Conservation (phyloP, 37 sponge, comb jelly and placozoan genomes). For the Agelas oroides region DNA sequence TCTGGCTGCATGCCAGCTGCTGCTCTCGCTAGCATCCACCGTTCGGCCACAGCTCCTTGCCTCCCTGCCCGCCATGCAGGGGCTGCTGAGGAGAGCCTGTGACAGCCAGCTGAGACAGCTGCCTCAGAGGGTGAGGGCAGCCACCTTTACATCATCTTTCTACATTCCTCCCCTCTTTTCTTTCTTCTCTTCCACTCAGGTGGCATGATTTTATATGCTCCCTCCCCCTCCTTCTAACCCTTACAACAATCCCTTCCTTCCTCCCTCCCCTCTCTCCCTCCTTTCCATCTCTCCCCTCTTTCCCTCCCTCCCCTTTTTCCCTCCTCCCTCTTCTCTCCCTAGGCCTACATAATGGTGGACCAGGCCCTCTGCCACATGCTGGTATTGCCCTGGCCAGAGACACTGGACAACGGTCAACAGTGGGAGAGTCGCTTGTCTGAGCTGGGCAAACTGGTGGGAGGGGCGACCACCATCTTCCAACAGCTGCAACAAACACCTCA, state of each 20-base stretch:
- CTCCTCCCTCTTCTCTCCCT: neutral
- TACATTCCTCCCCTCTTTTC: neutral
- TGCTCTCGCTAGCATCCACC: constrained; percentile 61
- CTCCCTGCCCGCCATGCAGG: constrained; percentile 55
- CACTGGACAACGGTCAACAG: constrained; percentile 61
- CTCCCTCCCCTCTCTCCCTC: neutral
- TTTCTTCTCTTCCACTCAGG: neutral
- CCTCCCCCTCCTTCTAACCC: neutral
- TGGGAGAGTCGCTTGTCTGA: constrained; percentile 46
- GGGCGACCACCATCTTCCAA: constrained; percentile 29
- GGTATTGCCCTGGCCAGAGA: constrained; percentile 80
- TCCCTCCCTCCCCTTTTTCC: neutral
- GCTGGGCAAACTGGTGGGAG: constrained; percentile 21
- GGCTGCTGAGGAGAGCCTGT: constrained; percentile 35
- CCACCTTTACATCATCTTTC: neutral
- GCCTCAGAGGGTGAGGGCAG: constrained; percentile 48
- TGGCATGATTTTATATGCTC: neutral
- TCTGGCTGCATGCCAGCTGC: constrained; percentile 62
- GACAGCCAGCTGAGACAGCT: constrained; percentile 36
- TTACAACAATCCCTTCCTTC: too few relatives aligned
- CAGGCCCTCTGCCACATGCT: constrained; percentile 51
- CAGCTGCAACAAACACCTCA: neutral
- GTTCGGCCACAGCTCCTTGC: constrained; percentile 52
- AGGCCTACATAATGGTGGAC: constrained; percentile 51
- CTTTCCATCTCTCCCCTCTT: neutral